Base-by-base conservation (phyloP, 2,888 invertebrate genomes). In the Drosophila vallismaia region DNA sequence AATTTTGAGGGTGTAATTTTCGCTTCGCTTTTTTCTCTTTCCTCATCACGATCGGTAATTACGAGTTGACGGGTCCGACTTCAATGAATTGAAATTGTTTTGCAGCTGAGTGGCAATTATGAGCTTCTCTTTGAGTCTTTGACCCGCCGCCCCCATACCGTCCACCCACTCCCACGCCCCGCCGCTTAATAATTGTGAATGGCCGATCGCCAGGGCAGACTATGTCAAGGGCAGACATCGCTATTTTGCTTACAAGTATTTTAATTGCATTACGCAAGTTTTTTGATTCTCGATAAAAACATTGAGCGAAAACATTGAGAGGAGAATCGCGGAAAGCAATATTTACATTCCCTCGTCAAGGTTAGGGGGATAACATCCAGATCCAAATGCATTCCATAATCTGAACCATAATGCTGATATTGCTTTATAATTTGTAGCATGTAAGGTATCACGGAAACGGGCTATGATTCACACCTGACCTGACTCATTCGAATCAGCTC, bases 1-100 rank as follows among this genome's bases (percentile, higher is more conserved):
- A 66, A 75, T 74, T 86, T 36, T 64, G 50, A 69, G 71, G 29
- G 53, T 45, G 7, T 53, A 52, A 57, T 54, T 63, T n/a, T 56
- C 51, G 33, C 50, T 31, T 42, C 38, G 14, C 44, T 45, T 36
- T 31, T 7, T 24, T 58, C 40, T 36, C 12, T 40, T 40, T 58
- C 38, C 36, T 38, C 53, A 42, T 59, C 48, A 29, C 51, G 75
- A 67, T 10, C 59, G 49, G 59, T 88, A 88, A 86, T 84, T 86
- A 79, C 36, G 36, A 67, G 70, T 74, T 82, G 76, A 70, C 76
- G 70, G 75, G 64, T 70, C 68, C 71, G 60, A 8, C 48, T 74
- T 79, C 69, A 86, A 87, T 79, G 79, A 82, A 79, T 70, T 87
- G 66, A 60, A 87, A 82, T 85, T 81, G 75, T 81, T 81, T 54